Base-by-base conservation (phyloP, 1,140 invertebrate genomes). In the Bombus turneri region DNA sequence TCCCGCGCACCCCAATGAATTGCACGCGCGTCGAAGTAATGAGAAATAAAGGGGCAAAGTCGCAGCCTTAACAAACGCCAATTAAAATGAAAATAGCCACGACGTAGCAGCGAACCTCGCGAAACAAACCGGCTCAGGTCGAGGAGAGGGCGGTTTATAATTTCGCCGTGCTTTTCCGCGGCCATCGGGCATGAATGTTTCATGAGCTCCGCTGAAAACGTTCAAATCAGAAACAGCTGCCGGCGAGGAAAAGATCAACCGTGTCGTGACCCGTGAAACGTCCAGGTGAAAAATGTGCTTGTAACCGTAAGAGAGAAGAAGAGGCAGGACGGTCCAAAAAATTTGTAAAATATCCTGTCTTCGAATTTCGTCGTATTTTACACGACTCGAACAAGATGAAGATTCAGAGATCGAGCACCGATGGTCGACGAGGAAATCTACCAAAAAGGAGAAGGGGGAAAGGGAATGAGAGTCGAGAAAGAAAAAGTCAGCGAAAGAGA, bases 21-120 rank as follows among this genome's bases (percentile, higher is more conserved):
- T 68, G n/a, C 15, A 28, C n/a, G 62, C 2, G 34, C 37, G 47
- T 78, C 75, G 75, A 59, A 34, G 66, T 41, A 78, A 79, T 39
- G 39, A 84, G 79, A 72, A 74, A 34, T 18, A 64, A 15, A 34
- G n/a, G 43, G 41, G 10, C 25, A 13, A 34, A n/a, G 41, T 22
- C 3, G 9, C 9, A 43, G 71, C 25, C 31, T 22, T 53, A 71
- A 72, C 53, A 41, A 72, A 37, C 75, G 76, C 53, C 83, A 62
- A 84, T 84, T 84, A 84, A 84, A 79, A 79, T 79, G 83, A 84
- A 84, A 84, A 84, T 84, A 79, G 53, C 76, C 47, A 37, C n/a
- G 76, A n/a, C 25, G 34, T 3, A 37, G 34, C n/a, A 64, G 22
- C 34, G 37, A 64, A 28, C 47, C 41, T 34, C 37, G 75, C 75